Evolutionary conservation across 2,888 invertebrate genomes (phyloP), one percentile per base, ranked within the genome.

Genomic region (Fragum sueziense): DNA sequence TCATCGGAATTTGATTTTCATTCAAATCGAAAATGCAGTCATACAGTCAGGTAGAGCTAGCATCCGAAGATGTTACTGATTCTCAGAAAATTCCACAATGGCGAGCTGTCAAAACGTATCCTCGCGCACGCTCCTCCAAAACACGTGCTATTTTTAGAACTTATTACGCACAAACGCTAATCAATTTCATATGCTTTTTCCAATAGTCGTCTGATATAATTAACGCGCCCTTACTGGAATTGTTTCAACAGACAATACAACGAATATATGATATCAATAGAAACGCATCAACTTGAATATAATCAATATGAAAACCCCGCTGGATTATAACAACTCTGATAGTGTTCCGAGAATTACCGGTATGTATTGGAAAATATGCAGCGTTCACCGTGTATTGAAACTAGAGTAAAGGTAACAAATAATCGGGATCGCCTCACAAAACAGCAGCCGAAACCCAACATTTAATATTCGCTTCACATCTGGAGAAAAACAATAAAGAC

Each of bases 51-150:
- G 31, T 29, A 33, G n/a, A 31, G 20, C 69, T 52, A 68, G 29
- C 33, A 41, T 47, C 47, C 4, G n/a, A n/a, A 3, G 47, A 47
- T 14, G 47, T 47, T 47, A 47, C 31, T 62, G 54, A 57, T 59
- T 80, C 80, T 74, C 70, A 62, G 77, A 80, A 80, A 80, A 47
- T 80, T 80, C 80, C 80, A 80, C 80, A 79, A 79, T 76, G 76
- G 74, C 65, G 65, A 65, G 41, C 37, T 41, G 41, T 37, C 65
- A 65, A n/a, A n/a, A 41, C 34, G 31, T 22, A 41, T 65, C 65
- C 34, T 34, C 65, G 65, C 65, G 61, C 61, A 61, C 33, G 27
- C 61, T 34, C 65, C 65, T 22, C 20, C 65, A 65, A 65, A 34
- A 62, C 34, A 33, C 17, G 61, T 41, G 22, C 65, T 65, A 65